Conservation (phyloP, 1,140 invertebrate species). For the Harlomillsia oculata region DNA sequence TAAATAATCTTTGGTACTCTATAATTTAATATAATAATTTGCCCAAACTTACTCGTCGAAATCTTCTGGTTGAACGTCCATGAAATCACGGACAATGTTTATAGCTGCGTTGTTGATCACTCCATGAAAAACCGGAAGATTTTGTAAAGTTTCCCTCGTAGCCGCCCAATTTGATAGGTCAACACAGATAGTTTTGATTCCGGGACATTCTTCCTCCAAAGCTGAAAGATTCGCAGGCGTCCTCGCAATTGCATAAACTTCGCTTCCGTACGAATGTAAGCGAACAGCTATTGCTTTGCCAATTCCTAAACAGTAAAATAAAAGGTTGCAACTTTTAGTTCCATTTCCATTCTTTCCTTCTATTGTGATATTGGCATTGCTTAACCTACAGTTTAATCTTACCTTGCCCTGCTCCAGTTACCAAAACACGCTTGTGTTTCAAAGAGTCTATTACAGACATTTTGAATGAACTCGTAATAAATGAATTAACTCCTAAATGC, state of each 20-base stretch:
- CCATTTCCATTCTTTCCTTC: no score
- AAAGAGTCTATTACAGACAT: constrained; percentile 42
- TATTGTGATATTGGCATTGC: background rate
- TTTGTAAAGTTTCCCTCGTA: constrained; percentile 50
- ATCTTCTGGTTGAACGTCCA: constrained; percentile 40
- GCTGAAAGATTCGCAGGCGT: constrained; percentile 53
- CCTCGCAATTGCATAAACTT: constrained; percentile 62
- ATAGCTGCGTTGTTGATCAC: constrained; percentile 36
- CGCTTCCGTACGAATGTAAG: constrained; percentile 52
- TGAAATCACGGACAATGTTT: background rate
- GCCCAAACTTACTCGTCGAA: constrained; percentile 59
- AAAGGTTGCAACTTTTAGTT: no score
- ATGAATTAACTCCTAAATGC: no score
- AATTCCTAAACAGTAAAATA: constrained; percentile 50
- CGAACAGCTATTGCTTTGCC: constrained; percentile 57
- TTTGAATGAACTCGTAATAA: no score
- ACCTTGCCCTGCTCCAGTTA: constrained; percentile 74
- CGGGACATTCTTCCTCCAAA: constrained; percentile 53
- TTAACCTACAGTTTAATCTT: constrained; percentile 30
- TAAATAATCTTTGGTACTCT: background rate
- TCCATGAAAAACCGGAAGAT: constrained; percentile 40
- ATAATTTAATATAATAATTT: no score
- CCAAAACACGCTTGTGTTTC: constrained; percentile 62
- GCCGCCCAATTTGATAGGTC: constrained; percentile 68
- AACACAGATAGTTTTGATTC: constrained; percentile 34